Conservation (phyloP, 2,888 invertebrate genomes). For the Cryptophagus acutangulus region DNA sequence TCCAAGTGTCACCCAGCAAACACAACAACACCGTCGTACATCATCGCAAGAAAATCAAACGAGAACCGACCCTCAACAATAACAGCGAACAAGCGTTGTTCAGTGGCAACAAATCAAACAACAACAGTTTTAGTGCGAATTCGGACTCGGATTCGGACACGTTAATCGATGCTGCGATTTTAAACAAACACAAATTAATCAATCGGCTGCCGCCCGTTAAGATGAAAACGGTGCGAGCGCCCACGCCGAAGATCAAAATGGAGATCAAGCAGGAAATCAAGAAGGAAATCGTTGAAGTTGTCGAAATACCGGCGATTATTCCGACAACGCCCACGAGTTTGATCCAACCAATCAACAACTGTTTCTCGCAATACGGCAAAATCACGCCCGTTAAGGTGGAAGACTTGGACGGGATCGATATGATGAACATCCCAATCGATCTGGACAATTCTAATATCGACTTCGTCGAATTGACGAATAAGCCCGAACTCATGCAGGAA, state of each 20-base stretch:
- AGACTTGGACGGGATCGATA: conserved; percentile 61
- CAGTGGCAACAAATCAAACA: conserved; percentile 12
- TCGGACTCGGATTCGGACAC: conserved; percentile 43
- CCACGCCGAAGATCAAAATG: conserved; percentile 12
- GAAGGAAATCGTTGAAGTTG: conserved; percentile 15
- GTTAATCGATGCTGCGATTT: conserved; percentile 21
- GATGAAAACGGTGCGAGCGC: conserved; percentile 15
- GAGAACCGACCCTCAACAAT: conserved; percentile 22
- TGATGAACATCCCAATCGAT: conserved; percentile 74
- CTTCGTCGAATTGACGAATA: conserved; percentile 52
- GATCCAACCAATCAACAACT: conserved; percentile 23
- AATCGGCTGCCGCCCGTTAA: conserved; percentile 5
- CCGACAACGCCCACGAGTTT: conserved; percentile 11
- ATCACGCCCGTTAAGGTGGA: conserved; percentile 47
- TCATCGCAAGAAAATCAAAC: conserved; percentile 33
- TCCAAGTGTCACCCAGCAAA: conserved; percentile 29
- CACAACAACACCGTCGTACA: conserved; percentile 33
- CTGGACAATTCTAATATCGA: conserved; percentile 57
- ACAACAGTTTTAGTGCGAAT: conserved; percentile 36
- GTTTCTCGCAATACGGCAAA: conserved; percentile 35
- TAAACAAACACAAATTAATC: conserved; percentile 21
- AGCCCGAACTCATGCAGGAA: conserved; percentile 66
- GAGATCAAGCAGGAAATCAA: conserved; percentile 21
- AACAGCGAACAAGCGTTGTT: conserved; percentile 23
- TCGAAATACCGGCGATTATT: background rate